phyloP scores from a whole-genome alignment of 2,113 vertebrate genomes.

The Cyanistes caeruleus region DNA sequence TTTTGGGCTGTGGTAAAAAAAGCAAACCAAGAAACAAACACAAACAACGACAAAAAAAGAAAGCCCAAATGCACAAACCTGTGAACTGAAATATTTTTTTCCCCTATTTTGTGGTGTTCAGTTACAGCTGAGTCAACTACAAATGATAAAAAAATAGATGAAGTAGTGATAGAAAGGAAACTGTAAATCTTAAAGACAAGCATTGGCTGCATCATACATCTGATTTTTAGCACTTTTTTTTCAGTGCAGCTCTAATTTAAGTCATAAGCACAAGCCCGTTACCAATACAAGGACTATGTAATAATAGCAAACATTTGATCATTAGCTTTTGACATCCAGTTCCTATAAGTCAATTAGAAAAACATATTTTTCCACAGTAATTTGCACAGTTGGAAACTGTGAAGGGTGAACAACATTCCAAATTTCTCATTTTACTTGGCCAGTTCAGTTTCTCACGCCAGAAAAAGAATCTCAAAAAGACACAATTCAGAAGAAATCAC shows the following conservation, averaged over 20 bases:
- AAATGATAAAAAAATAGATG: background rate
- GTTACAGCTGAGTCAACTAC: background rate
- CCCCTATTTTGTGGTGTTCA: background rate
- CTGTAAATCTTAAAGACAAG: background rate
- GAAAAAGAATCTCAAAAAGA: background rate
- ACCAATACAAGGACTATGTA: background rate
- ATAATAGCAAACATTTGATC: background rate
- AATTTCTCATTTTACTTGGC: background rate
- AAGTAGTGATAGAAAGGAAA: background rate
- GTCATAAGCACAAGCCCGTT: background rate
- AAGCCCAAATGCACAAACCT: background rate
- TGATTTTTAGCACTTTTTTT: background rate
- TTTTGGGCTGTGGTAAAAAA: conserved; percentile 84
- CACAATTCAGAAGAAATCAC: background rate
- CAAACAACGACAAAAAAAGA: background rate
- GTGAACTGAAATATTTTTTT: background rate
- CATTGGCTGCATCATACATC: background rate
- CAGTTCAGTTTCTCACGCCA: background rate
- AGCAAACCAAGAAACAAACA: background rate
- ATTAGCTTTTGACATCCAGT: background rate
- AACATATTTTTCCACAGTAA: background rate
- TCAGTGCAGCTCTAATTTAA: background rate
- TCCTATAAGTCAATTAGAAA: background rate
- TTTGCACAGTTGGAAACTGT: background rate
- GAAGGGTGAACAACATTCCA: background rate